A percentile compares a stretch with the other conserved stretches of the same genome.
Evolutionary conservation across 2,888 invertebrate species (phyloP).

Genomic region (Apotomis betuletana): DNA sequence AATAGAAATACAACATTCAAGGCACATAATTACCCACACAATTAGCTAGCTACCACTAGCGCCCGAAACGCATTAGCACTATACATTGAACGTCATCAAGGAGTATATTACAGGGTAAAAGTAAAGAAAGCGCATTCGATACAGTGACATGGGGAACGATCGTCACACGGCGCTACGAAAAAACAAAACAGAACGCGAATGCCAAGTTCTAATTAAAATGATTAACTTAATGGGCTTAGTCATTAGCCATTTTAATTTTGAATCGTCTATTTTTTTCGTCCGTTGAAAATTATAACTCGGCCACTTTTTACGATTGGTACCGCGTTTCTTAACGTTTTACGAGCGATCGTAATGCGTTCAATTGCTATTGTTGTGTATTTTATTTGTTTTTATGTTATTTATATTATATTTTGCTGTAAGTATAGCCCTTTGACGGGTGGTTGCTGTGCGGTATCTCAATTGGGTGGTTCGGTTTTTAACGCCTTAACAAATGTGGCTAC

Average conservation of each 20-base stretch:
- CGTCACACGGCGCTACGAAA: slow-evolving; percentile 35
- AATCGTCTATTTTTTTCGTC: slow-evolving; percentile 69
- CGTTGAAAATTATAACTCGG: slow-evolving; percentile 69
- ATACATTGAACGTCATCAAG: slow-evolving; percentile 28
- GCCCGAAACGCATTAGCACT: background rate
- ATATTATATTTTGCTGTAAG: slow-evolving; percentile 30
- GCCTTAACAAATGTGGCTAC: slow-evolving; percentile 1
- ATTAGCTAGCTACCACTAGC: slow-evolving; percentile 20
- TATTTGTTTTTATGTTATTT: slow-evolving; percentile 20
- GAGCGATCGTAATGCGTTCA: slow-evolving; percentile 58
- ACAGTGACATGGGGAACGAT: slow-evolving; percentile 28
- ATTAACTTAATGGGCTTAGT: slow-evolving; percentile 84
- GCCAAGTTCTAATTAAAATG: slow-evolving; percentile 83
- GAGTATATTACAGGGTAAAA: background rate
- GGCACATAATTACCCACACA: slow-evolving; percentile 39
- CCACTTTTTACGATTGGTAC: slow-evolving; percentile 66
- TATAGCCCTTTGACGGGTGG: slow-evolving; percentile 20
- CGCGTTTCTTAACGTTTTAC: slow-evolving; percentile 62
- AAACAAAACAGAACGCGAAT: slow-evolving; percentile 62
- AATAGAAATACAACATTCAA: slow-evolving; percentile 34
- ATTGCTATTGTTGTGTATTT: slow-evolving; percentile 55
- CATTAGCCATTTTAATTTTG: slow-evolving; percentile 84
- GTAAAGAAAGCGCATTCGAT: slow-evolving; percentile 41
- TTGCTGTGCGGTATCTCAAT: slow-evolving; percentile 17
- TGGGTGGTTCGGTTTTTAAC: slow-evolving; percentile 10